These are phyloP conservation scores for Prosopocoilus inquinatus DNA, from an alignment of 2,888 invertebrate species.

Conservation along the genomic window DNA sequence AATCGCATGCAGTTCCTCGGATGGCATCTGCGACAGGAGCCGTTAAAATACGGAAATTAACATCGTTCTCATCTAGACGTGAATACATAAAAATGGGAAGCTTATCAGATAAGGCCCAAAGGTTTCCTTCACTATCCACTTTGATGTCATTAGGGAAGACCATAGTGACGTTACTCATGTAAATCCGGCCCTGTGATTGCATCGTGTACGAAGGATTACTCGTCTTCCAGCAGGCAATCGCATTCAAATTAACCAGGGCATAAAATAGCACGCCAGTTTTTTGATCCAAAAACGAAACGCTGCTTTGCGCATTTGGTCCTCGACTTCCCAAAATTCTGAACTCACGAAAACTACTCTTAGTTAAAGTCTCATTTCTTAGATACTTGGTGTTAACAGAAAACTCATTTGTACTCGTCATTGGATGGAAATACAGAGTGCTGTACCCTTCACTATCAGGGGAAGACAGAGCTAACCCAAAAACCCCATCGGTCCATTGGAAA, in stretches of 20 bases:
- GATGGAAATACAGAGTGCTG: conserved; percentile 76
- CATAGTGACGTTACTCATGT: conserved; percentile 69
- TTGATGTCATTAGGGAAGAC: conserved; percentile 77
- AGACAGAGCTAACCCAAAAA: conserved; percentile 72
- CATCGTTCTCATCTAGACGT: conserved; percentile 59
- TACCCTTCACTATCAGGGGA: conserved; percentile 63
- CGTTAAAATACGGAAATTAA: conserved; percentile 71
- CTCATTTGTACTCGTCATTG: conserved; percentile 73
- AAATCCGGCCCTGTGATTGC: conserved; percentile 70
- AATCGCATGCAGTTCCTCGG: conserved; percentile 68
- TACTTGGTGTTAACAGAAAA: conserved; percentile 71
- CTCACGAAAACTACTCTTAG: conserved; percentile 59
- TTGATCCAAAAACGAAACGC: conserved; percentile 69
- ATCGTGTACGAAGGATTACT: conserved; percentile 65
- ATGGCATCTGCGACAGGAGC: conserved; percentile 69
- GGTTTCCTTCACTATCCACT: conserved; percentile 66
- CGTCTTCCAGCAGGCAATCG: conserved; percentile 76
- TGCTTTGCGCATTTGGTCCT: conserved; percentile 71
- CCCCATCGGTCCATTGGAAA: conserved; percentile 75
- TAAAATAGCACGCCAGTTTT: conserved; percentile 73
- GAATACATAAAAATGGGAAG: conserved; percentile 71
- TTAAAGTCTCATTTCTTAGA: conserved; percentile 59
- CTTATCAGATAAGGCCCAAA: conserved; percentile 74
- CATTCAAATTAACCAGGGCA: conserved; percentile 70
- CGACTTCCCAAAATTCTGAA: conserved; percentile 68